Evolutionary conservation across 64 coral and sea anemone species (phyloP).

Genomic region (Montipora sp.): DNA sequence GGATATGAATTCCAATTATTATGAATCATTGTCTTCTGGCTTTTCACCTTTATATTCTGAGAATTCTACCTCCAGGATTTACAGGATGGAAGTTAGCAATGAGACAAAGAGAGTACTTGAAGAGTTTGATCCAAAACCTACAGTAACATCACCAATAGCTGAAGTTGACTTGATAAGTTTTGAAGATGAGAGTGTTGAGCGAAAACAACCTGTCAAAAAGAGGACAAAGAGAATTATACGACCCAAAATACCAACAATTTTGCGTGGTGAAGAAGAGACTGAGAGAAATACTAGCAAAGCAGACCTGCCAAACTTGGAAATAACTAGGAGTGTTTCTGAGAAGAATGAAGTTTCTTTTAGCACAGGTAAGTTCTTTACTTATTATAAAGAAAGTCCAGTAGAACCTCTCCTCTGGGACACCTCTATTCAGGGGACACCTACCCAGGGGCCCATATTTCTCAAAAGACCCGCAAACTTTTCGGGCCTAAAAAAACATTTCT

Average conservation of each 20-base stretch:
- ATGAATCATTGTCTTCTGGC: not conserved
- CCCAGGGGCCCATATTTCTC: no score
- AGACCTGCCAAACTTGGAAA: not conserved
- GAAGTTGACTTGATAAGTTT: constrained; percentile 66
- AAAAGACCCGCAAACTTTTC: no score
- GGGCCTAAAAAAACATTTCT: no score
- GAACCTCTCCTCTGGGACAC: no score
- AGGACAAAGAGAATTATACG: constrained; percentile 67
- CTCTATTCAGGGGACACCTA: no score
- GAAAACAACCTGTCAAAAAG: constrained; percentile 59
- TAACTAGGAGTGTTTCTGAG: not conserved
- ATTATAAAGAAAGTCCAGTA: no score
- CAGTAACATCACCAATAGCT: not conserved
- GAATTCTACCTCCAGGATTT: not conserved
- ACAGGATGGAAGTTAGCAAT: not conserved
- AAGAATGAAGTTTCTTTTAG: constrained; percentile 13
- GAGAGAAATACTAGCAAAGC: not conserved
- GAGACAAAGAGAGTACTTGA: constrained; percentile 13
- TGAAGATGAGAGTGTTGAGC: constrained; percentile 56
- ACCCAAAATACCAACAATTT: constrained; percentile 91
- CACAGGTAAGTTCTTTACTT: constrained; percentile 18
- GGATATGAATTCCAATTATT: constrained; percentile 6
- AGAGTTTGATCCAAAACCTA: constrained; percentile 54
- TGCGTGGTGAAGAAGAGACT: constrained; percentile 44
- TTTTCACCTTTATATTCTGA: not conserved